A percentile compares a stretch with the other conserved stretches of the same genome.
Conservation (phyloP, 2,113 vertebrate genomes). For the Pimephales promelas region DNA sequence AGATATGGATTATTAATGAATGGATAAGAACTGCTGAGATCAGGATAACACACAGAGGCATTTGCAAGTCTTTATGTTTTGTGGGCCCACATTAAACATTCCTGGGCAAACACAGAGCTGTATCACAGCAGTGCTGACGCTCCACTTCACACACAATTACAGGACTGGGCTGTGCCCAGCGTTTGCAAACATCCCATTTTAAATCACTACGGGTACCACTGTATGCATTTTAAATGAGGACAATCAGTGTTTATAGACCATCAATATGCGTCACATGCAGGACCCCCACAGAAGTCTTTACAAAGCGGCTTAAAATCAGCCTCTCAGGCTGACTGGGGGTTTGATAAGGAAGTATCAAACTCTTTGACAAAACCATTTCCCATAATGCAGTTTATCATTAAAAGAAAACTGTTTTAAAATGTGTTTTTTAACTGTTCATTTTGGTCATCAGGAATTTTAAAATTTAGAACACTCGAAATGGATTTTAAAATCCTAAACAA, state of each 20-base stretch:
- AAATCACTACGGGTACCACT: background rate
- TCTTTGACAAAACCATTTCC: background rate
- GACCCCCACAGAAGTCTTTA: slow-evolving; percentile 17
- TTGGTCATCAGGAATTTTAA: background rate
- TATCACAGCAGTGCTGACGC: background rate
- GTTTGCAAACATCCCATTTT: slow-evolving; percentile 11
- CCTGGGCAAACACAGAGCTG: slow-evolving; percentile 18
- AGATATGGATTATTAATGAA: slow-evolving; percentile 42
- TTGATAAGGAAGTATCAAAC: background rate
- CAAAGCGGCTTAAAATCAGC: too few relatives aligned
- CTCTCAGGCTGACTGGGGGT: background rate
- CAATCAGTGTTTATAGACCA: slow-evolving; percentile 28
- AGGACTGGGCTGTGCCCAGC: slow-evolving; percentile 13
- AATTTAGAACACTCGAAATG: background rate
- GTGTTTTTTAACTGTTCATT: background rate
- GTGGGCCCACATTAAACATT: slow-evolving; percentile 27
- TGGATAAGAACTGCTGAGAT: background rate
- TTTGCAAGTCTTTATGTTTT: slow-evolving; percentile 24
- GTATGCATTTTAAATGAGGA: slow-evolving; percentile 15
- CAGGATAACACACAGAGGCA: slow-evolving; percentile 11
- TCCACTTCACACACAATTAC: slow-evolving; percentile 30
- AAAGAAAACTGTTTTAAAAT: background rate
- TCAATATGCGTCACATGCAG: slow-evolving; percentile 5
- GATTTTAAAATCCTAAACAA: background rate
- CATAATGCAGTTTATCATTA: background rate